phyloP scores from a whole-genome alignment of 2,113 vertebrate genomes.

The Lontra canadensis region DNA sequence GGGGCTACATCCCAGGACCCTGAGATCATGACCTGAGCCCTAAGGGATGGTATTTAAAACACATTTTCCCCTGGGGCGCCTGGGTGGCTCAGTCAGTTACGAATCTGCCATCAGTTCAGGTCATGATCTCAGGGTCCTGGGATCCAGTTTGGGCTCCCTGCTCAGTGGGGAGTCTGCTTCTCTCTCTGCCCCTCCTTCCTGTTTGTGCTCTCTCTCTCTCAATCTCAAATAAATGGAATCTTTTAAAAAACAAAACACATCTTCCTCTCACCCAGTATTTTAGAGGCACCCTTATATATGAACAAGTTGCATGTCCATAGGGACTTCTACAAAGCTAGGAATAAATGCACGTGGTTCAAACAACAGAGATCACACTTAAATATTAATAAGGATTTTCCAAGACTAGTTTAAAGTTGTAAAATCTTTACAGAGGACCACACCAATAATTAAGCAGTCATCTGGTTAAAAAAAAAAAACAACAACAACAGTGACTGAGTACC shows the following conservation, averaged over 20 bases:
- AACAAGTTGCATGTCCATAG: neutral
- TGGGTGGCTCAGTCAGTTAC: too few relatives aligned
- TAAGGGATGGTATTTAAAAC: too few relatives aligned
- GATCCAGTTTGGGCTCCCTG: too few relatives aligned
- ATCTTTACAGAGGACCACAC: constrained; percentile 14
- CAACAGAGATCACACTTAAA: constrained; percentile 1
- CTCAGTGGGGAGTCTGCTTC: too few relatives aligned
- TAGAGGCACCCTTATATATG: constrained; percentile 12
- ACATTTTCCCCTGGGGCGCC: too few relatives aligned
- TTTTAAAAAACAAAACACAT: neutral
- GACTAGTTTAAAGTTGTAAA: constrained; percentile 18
- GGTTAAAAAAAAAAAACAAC: neutral
- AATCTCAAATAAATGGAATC: too few relatives aligned
- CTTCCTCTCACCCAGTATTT: neutral
- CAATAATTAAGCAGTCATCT: constrained; percentile 20
- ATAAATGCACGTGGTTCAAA: neutral
- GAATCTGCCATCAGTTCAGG: too few relatives aligned
- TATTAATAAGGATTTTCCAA: constrained; percentile 43
- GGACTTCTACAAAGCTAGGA: constrained; percentile 1
- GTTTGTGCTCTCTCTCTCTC: too few relatives aligned
- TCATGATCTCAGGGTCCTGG: too few relatives aligned
- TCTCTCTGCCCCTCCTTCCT: too few relatives aligned
- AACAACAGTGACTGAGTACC: neutral
- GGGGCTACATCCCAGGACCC: too few relatives aligned
- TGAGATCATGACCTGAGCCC: neutral